A percentile compares a stretch with the other conserved stretches of the same genome.
Conservation (phyloP, 30 jellyfish, hydroid and myxozoan species). For the Sanderia malayensis region DNA sequence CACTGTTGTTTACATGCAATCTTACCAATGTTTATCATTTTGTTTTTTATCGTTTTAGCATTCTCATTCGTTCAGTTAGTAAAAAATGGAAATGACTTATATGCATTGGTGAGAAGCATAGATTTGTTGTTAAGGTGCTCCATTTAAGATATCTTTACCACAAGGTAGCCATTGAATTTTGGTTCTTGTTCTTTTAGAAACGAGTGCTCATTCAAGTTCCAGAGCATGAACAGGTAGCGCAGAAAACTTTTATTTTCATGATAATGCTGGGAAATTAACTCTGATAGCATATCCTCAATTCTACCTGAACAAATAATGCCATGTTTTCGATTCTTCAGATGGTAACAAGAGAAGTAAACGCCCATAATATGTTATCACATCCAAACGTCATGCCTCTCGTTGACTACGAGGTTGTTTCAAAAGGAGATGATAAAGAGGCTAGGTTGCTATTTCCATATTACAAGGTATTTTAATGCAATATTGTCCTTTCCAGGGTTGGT, state of each 20-base stretch:
- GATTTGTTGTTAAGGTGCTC: too few relatives aligned
- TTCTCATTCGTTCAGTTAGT: slow-evolving; percentile 93
- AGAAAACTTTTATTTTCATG: too few relatives aligned
- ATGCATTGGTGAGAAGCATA: slow-evolving; percentile 75
- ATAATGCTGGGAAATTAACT: too few relatives aligned
- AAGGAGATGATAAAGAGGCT: slow-evolving; percentile 78
- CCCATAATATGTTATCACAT: slow-evolving; percentile 69
- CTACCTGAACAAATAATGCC: too few relatives aligned
- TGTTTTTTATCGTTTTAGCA: slow-evolving; percentile 38
- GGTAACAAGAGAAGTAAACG: slow-evolving; percentile 81
- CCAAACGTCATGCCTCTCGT: slow-evolving; percentile 88
- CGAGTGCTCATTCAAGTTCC: slow-evolving; percentile 89
- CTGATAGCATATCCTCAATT: too few relatives aligned
- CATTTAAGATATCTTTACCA: too few relatives aligned
- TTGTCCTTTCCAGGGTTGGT: too few relatives aligned
- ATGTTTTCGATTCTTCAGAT: too few relatives aligned
- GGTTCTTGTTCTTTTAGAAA: slow-evolving; percentile 78
- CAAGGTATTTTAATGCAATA: slow-evolving; percentile 51
- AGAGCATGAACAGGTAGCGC: slow-evolving; percentile 89
- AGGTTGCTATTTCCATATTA: slow-evolving; percentile 88
- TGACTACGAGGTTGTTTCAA: slow-evolving; percentile 78
- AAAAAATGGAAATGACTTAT: slow-evolving; percentile 34
- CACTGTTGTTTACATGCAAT: too few relatives aligned
- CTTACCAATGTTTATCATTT: too few relatives aligned
- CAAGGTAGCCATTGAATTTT: too few relatives aligned